A percentile compares a stretch with the other conserved stretches of the same genome.
Evolutionary conservation across 2,113 vertebrate species (phyloP).

Genomic region (Stercorarius parasiticus): DNA sequence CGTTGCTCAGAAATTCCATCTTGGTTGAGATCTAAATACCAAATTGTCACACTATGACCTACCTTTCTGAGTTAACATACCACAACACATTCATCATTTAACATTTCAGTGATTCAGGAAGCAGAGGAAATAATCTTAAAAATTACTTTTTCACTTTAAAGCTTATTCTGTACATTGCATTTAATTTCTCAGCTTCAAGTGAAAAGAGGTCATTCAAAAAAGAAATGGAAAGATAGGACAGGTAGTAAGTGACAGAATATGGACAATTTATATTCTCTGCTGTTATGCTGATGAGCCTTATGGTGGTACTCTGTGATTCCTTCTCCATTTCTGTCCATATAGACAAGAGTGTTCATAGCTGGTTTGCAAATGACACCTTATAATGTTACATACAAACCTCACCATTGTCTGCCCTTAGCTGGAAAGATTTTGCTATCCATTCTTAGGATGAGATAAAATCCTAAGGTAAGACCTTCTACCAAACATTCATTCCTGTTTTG

Average conservation of each 20-base stretch:
- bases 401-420: neutral
- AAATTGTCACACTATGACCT: neutral
- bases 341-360: neutral
- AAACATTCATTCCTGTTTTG: neutral
- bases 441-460: neutral
- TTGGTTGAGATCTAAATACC: neutral
- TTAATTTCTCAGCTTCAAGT: neutral
- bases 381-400: neutral
- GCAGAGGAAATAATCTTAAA: neutral
- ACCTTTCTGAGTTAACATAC: neutral
- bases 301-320: neutral
- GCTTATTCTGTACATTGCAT: neutral
- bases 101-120: neutral
- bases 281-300: neutral
- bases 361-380: neutral
- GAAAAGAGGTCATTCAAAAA: neutral
- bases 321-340: neutral
- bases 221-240: neutral
- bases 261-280: neutral
- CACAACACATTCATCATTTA: neutral
- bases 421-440: neutral
- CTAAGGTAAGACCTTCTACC: neutral
- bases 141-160: neutral
- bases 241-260: neutral
- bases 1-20: neutral